Evolutionary conservation across 2,888 invertebrate genomes (phyloP).

Genomic region (Hemicrepidius hirtus): DNA sequence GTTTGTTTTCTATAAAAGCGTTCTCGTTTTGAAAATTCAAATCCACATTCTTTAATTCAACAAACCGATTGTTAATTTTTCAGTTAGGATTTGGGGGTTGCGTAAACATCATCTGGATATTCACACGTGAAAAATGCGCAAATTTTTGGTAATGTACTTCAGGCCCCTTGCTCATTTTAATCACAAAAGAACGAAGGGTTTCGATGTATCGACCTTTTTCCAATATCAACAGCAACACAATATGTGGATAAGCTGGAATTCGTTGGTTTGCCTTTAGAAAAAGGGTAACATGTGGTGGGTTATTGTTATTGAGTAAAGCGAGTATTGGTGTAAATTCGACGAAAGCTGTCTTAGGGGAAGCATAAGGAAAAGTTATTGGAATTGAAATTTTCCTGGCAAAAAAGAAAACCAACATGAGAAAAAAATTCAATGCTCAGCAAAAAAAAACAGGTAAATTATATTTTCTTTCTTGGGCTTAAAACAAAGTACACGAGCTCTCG

Average conservation of each 20-base stretch:
- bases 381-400: background rate
- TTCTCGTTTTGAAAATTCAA: no score
- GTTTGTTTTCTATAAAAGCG: background rate
- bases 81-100: no score
- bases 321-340: constrained; percentile 18
- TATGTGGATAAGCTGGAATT: constrained; percentile 16
- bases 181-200: constrained; percentile 16
- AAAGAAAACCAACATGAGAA: background rate
- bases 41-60: no score
- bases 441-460: no score
- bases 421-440: no score
- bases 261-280: constrained; percentile 12
- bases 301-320: constrained; percentile 23
- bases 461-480: no score
- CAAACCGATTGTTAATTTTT: no score
- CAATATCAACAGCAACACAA: constrained; percentile 11
- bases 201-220: constrained; percentile 2
- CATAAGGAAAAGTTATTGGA: constrained; percentile 5
- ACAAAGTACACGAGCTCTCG: no score
- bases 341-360: constrained; percentile 13
- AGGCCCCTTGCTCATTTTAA: constrained; percentile 8
- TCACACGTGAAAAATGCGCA: background rate
- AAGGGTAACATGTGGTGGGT: constrained; percentile 5
- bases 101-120: no score
- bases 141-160: background rate